Evolutionary conservation across 2,888 invertebrate genomes (phyloP).

Genomic region (Epistrophe eligans): DNA sequence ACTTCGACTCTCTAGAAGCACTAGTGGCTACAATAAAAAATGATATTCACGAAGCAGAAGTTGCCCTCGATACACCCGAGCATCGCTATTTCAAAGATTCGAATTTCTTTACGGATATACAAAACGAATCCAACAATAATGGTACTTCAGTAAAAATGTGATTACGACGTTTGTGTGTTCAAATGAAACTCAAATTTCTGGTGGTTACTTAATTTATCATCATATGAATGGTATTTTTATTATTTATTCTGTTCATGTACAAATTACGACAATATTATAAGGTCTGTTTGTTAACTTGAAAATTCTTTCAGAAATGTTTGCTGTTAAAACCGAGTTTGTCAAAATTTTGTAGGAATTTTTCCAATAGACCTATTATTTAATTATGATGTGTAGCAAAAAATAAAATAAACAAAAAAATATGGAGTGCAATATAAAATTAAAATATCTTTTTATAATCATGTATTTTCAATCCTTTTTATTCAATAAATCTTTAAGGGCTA

Average conservation of each 20-base stretch:
- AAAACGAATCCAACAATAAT: constrained; percentile 1
- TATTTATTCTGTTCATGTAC: constrained; percentile 49
- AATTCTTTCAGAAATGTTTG: no score
- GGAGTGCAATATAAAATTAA: constrained; percentile 52
- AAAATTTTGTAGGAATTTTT: no score
- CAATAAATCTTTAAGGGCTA: constrained; percentile 90
- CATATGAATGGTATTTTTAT: constrained; percentile 45
- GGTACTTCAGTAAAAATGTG: constrained; percentile 30
- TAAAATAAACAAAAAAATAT: constrained; percentile 10
- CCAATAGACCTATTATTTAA: no score
- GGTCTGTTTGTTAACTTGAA: no score
- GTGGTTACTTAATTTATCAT: constrained; percentile 71
- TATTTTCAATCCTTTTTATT: constrained; percentile 88
- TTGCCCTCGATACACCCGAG: constrained; percentile 86
- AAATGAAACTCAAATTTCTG: constrained; percentile 29
- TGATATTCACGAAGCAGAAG: constrained; percentile 90
- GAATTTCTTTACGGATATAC: constrained; percentile 84
- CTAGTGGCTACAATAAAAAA: constrained; percentile 90
- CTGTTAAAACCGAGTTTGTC: constrained; percentile 78
- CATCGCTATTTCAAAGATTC: constrained; percentile 85
- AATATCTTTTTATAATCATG: constrained; percentile 81
- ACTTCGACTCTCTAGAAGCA: constrained; percentile 91
- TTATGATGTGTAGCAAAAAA: not conserved
- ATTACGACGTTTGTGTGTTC: not conserved
- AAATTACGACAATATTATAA: constrained; percentile 50